Evolutionary conservation across 2,888 invertebrate species (phyloP), one percentile per base, ranked within the genome.

Genomic region (Standfussiana lucernea): DNA sequence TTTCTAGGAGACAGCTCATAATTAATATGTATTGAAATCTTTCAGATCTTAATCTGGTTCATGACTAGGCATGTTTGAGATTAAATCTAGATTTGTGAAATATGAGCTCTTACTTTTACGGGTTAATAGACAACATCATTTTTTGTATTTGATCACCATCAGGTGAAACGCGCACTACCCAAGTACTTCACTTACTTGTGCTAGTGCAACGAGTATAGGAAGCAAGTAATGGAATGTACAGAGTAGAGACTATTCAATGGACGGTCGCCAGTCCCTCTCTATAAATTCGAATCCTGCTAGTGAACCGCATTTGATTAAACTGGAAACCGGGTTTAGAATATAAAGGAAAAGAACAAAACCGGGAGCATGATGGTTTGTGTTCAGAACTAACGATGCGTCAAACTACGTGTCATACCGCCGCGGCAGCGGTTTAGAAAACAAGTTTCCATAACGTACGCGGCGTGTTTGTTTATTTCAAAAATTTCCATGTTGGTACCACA

Each of bases 391-490:
- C 74, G 84, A 82, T 50, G 67, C 71, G 59, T 70, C 69, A 75
- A 71, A 61, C 84, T 68, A 68, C 56, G 62, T 75, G 80, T 80
- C 75, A 66, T 37, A 18, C 37, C 13, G 28, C n/a, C n/a, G 79
- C 15, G 21, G 61, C 66, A 53, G 59, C 61, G 67, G 74, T 72
- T 73, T 78, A 65, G 40, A 71, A 71, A 75, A 78, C 75, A 72
- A 78, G 72, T 85, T 82, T 71, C 61, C 68, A 85, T 85, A 84
- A 77, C 75, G 69, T 73, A 82, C 67, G 56, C 53, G 24, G 71
- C 74, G n/a, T 73, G 79, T 82, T 79, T 82, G 79, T 82, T 76
- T 82, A 81, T 85, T 84, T 82, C 67, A 80, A 85, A 80, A 80
- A 86, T 75, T 61, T 85, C 66, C 82, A 78, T 78, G 82, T 81